Conservation (phyloP, 2,888 invertebrate species). For the Dendrolimus houi region DNA sequence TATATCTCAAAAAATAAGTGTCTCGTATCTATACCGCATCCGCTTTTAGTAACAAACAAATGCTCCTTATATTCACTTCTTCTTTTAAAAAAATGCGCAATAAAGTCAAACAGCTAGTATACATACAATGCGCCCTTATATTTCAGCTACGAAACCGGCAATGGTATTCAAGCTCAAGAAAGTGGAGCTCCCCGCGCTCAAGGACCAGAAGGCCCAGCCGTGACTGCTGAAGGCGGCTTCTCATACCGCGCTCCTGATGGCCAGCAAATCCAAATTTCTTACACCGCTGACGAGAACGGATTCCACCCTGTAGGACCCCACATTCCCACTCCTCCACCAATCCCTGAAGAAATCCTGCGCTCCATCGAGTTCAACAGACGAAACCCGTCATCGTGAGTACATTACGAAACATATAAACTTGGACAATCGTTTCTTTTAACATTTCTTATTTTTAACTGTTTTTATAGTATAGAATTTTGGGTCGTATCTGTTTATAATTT, state of each 20-base stretch:
- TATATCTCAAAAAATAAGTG: no score
- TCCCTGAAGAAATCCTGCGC: conserved; percentile 68
- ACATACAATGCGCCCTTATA: background rate
- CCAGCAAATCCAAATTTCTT: conserved; percentile 78
- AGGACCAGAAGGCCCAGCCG: conserved; percentile 70
- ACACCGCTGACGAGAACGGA: conserved; percentile 84
- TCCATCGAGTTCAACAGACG: conserved; percentile 68
- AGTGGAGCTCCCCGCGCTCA: conserved; percentile 73
- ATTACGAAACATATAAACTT: conserved; percentile 2
- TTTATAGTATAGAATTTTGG: no score
- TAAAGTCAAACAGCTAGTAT: no score
- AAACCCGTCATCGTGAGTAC: conserved; percentile 42
- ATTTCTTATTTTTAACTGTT: no score
- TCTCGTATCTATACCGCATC: no score
- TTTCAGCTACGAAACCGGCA: conserved; percentile 79
- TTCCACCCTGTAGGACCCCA: conserved; percentile 80
- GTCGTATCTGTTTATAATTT: no score
- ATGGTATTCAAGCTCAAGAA: conserved; percentile 79
- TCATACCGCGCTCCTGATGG: conserved; percentile 82
- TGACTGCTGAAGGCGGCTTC: conserved; percentile 80
- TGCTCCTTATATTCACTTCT: no score
- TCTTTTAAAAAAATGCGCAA: no score
- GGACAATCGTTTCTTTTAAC: no score
- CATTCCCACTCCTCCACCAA: conserved; percentile 76
- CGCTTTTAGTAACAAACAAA: no score